These are phyloP conservation scores for Nasonia giraulti DNA, from an alignment of 1,140 invertebrate genomes.

Conservation along the genomic window DNA sequence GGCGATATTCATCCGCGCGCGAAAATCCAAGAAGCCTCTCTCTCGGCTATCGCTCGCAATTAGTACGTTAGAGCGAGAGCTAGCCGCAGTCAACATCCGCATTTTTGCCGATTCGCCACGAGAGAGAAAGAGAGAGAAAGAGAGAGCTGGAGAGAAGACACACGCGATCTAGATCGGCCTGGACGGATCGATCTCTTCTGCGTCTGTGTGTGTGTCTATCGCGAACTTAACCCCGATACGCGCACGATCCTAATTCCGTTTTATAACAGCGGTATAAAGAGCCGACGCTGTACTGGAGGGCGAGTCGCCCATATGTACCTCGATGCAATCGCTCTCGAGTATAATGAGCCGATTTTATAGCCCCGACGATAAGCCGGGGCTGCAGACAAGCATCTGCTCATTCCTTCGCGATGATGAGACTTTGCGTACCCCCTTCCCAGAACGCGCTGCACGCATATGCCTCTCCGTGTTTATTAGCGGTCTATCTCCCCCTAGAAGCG, in stretches of 20 bases:
- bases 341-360: too few species aligned
- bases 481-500: neutral
- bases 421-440: too few species aligned
- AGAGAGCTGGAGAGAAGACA: conserved; percentile 22
- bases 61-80: conserved; percentile 17
- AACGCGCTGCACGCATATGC: too few species aligned
- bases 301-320: neutral
- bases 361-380: too few species aligned
- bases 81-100: conserved; percentile 33
- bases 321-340: too few species aligned
- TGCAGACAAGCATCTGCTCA: too few species aligned
- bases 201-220: neutral
- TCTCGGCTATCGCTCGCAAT: conserved; percentile 33
- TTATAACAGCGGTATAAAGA: neutral
- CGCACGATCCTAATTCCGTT: conserved; percentile 35
- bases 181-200: conserved; percentile 18
- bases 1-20: neutral
- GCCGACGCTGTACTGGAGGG: neutral
- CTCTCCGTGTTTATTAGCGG: neutral
- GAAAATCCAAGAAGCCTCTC: neutral
- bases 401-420: too few species aligned
- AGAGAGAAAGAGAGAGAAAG: too few species aligned
- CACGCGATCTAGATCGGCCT: conserved; percentile 34
- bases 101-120: conserved; percentile 6
- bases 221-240: conserved; percentile 50